Conservation (phyloP, 2,888 invertebrate genomes). For the Ochropacha duplaris region DNA sequence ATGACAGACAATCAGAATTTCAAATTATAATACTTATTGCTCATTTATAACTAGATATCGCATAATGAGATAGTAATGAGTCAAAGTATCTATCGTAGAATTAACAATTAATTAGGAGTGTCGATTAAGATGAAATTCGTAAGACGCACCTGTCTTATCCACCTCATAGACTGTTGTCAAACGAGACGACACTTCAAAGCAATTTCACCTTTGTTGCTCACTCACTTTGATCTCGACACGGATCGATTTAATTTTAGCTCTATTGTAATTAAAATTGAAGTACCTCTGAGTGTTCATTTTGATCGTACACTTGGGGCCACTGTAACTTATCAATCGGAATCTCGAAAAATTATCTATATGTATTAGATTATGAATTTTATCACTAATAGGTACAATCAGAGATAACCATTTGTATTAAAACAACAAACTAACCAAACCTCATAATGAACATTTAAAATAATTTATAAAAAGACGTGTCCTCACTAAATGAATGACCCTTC, state of each 20-base stretch:
- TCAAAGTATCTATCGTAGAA: constrained; percentile 30
- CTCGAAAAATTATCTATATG: too few species aligned
- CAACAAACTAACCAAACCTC: too few species aligned
- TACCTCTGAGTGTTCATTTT: constrained; percentile 41
- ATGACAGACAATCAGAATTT: too few species aligned
- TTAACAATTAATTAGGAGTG: constrained; percentile 49
- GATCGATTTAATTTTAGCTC: constrained; percentile 61
- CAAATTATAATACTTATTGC: neutral
- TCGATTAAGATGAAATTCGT: constrained; percentile 48
- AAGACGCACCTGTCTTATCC: constrained; percentile 22
- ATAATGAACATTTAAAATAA: too few species aligned
- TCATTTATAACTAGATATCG: neutral
- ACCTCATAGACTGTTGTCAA: constrained; percentile 45
- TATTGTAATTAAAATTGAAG: constrained; percentile 65
- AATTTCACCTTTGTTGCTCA: constrained; percentile 63
- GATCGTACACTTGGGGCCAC: constrained; percentile 19
- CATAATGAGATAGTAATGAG: constrained; percentile 30
- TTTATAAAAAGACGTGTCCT: too few species aligned
- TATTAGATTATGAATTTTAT: too few species aligned
- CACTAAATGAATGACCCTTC: too few species aligned
- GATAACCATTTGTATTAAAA: too few species aligned
- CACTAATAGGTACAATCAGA: too few species aligned
- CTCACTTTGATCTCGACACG: constrained; percentile 63
- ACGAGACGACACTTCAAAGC: constrained; percentile 57
- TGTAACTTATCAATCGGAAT: too few species aligned